Evolutionary conservation across 2,888 invertebrate species (phyloP), one percentile per base, ranked within the genome.

Genomic region (Apomyelois bistriatella): DNA sequence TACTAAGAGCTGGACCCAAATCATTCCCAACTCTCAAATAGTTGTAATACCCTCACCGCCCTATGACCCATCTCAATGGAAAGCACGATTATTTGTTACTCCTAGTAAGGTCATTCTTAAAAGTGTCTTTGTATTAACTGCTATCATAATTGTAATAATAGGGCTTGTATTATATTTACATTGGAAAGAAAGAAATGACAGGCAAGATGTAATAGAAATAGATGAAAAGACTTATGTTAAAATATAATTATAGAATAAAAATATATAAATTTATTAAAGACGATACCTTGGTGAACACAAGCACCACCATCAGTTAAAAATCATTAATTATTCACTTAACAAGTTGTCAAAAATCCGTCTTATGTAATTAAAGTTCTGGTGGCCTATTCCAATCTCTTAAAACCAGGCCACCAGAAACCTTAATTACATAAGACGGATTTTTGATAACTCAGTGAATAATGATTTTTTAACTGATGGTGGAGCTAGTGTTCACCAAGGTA

Each of bases 11-110:
- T 98, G 97, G 96, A 94, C 95, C 0, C 97, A 97, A 79, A 94
- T 98, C 51, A 99, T 99, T 74, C 99, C 99, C 0, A 99, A 99
- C 76, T 98, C 99, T 0, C 99, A 99, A 83, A 95, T 99, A 82
- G 96, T 99, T 35, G 96, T 99, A 0, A 96, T 99, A 56, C 99
- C 99, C 1, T 93, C 94, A 72, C 97, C 97, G 5, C 92, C 94
- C 0, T 90, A 92, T 57, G 92, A 95, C 52, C 95, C 98, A 0
- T 91, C 91, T 1, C 92, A 93, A 62, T 99, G 99, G 99, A 94
- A 94, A 67, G 96, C 95, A 13, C 97, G 97, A 72, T 88, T 99
- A 12, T 99, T 98, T 91, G 96, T 99, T 0, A 98, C 98, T 0
- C 98, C 98, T 0, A 98, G 98, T 78, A 96, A 97, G 83, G 91